Evolutionary conservation across 37 sponge, comb jelly and placozoan genomes (phyloP).

Genomic region (Halisarca cf. caerulea): DNA sequence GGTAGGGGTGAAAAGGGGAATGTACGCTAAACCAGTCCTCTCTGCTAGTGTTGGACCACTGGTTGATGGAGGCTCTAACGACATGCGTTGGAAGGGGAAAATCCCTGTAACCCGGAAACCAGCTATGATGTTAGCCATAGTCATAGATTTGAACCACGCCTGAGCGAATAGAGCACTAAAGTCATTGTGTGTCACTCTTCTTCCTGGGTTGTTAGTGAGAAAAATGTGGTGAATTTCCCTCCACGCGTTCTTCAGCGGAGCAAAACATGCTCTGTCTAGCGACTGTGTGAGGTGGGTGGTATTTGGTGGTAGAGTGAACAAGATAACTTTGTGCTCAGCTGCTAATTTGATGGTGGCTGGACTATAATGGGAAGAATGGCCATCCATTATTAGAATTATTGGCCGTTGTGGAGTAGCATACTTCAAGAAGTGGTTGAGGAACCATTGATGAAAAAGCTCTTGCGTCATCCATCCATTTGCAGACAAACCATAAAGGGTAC

Average conservation of each 20-base stretch:
- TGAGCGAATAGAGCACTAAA: constrained; percentile 28
- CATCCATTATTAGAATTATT: constrained; percentile 66
- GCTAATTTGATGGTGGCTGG: constrained; percentile 42
- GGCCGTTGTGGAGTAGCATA: constrained; percentile 35
- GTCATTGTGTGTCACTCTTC: constrained; percentile 19
- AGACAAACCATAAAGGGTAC: constrained; percentile 55
- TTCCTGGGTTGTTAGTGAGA: constrained; percentile 25
- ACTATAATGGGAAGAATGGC: constrained; percentile 64
- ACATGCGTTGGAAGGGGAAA: constrained; percentile 13
- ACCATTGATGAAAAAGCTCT: constrained; percentile 49
- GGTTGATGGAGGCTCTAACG: background rate
- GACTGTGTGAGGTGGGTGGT: constrained; percentile 37
- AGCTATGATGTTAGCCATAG: constrained; percentile 30
- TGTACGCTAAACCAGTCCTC: background rate
- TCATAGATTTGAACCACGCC: constrained; percentile 50
- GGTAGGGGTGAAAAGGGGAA: background rate
- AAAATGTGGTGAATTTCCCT: background rate
- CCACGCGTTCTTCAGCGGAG: constrained; percentile 28
- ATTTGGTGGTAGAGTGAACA: constrained; percentile 23
- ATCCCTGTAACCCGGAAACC: constrained; percentile 59
- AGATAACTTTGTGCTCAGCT: constrained; percentile 38
- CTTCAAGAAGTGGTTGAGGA: constrained; percentile 26
- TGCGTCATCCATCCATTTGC: constrained; percentile 47
- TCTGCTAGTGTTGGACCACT: constrained; percentile 2
- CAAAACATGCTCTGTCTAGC: constrained; percentile 29